phyloP scores from a whole-genome alignment of 2,888 invertebrate species.

The Patella depressa region DNA sequence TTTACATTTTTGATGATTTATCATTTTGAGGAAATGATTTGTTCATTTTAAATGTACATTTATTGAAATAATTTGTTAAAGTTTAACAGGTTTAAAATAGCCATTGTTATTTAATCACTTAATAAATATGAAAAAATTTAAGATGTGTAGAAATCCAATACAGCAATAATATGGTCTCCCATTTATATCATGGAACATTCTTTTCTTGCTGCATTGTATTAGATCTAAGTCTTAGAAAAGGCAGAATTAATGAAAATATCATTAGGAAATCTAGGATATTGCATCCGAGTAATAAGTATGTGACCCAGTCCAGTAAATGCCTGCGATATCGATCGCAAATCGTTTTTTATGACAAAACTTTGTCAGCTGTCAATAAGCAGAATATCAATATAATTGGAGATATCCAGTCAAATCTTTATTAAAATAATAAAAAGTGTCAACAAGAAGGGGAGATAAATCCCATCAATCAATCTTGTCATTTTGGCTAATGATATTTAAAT shows the following conservation, averaged over 20 bases:
- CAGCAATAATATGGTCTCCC: no score
- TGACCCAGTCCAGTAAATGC: background rate
- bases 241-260: constrained; percentile 13
- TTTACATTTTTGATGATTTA: no score
- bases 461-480: constrained; percentile 11
- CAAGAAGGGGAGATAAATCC: constrained; percentile 2
- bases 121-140: no score
- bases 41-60: no score
- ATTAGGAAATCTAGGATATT: constrained; percentile 9
- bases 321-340: background rate
- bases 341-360: constrained; percentile 10
- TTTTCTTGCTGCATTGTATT: background rate
- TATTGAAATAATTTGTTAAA: no score
- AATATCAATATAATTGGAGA: constrained; percentile 12
- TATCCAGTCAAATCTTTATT: constrained; percentile 12
- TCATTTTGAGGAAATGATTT: no score
- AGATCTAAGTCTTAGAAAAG: constrained; percentile 8
- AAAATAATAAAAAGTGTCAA: background rate
- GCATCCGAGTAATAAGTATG: no score
- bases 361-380: constrained; percentile 1
- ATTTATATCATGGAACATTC: no score
- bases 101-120: no score
- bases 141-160: no score
- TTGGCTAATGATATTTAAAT: constrained; percentile 8
- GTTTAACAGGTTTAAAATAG: no score